phyloP scores from a whole-genome alignment of 2,888 invertebrate species.

The Pandemis corylana region DNA sequence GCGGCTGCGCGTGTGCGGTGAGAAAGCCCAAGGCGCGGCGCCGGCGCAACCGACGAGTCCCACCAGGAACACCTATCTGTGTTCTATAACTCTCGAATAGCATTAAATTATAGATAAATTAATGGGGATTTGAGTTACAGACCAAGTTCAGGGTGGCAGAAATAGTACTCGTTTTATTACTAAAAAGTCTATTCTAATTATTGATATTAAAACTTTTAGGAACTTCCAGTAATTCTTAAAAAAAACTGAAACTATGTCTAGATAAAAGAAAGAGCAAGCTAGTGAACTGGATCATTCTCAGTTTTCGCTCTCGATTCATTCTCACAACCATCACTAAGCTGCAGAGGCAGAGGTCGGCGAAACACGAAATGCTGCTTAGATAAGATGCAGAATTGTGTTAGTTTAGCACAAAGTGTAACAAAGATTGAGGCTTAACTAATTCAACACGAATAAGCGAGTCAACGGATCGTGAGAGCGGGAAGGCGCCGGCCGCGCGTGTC shows the following conservation, averaged over 20 bases:
- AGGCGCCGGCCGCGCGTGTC: neutral
- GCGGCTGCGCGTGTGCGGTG: neutral
- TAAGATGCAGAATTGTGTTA: conserved; percentile 1
- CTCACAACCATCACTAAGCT: neutral
- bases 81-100: conserved; percentile 11
- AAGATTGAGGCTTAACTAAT: conserved; percentile 7
- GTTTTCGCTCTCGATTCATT: conserved; percentile 4
- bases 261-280: neutral
- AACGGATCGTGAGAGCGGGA: conserved; percentile 10
- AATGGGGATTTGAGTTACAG: neutral
- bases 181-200: too few species aligned
- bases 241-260: neutral
- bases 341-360: neutral
- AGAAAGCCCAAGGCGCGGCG: conserved; percentile 3
- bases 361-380: neutral
- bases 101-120: neutral
- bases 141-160: too few species aligned
- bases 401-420: neutral
- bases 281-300: neutral
- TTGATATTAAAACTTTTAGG: too few species aligned
- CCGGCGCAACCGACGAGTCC: neutral
- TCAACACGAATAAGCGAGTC: conserved; percentile 14
- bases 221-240: neutral
- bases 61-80: neutral
- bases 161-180: too few species aligned